Conservation (phyloP, 2,888 invertebrate species). For the Trissonchulus sp. region DNA sequence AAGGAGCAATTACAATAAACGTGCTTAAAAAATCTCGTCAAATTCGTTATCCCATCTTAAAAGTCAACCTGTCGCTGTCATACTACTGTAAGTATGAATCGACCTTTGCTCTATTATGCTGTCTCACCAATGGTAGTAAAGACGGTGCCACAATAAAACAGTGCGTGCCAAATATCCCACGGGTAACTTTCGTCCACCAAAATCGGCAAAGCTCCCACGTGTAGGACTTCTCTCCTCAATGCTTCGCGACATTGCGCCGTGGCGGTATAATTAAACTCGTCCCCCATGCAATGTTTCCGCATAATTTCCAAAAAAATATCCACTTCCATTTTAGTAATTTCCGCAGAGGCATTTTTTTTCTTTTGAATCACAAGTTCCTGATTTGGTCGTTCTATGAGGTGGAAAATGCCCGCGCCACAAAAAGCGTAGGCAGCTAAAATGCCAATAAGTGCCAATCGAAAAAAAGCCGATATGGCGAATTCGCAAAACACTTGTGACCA, state of each 20-base stretch:
- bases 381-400: not conserved
- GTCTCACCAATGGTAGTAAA: constrained; percentile 24
- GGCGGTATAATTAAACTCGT: not conserved
- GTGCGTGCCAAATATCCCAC: constrained; percentile 22
- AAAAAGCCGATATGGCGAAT: not conserved
- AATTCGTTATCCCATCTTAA: no score
- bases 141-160: constrained; percentile 19
- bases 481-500: not conserved
- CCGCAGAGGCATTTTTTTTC: not conserved
- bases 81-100: no score
- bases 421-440: not conserved
- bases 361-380: not conserved
- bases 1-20: no score
- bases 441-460: not conserved
- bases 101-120: no score
- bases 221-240: not conserved
- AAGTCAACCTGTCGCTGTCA: no score
- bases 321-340: not conserved
- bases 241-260: not conserved
- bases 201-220: not conserved
- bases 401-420: not conserved
- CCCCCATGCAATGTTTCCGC: not conserved
- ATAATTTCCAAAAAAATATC: not conserved
- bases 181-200: constrained; percentile 14
- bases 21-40: no score